A percentile compares a stretch with the other conserved stretches of the same genome.
phyloP scores from a whole-genome alignment of 2,888 invertebrate species.

The Rhorus exstirpatorius region DNA sequence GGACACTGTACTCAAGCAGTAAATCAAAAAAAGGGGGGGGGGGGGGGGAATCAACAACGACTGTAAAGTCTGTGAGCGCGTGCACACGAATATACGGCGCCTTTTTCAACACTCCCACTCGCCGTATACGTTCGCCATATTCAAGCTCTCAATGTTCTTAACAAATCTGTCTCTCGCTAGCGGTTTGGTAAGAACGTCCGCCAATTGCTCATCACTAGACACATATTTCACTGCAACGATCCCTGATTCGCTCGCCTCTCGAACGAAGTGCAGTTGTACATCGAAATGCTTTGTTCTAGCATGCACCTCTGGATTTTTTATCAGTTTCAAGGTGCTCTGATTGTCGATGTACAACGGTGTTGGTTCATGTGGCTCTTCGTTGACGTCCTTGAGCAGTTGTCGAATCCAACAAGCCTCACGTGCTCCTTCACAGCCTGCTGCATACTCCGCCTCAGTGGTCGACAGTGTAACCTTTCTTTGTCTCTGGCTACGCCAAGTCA shows the following conservation, averaged over 20 bases:
- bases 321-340: slow-evolving; percentile 11
- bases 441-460: slow-evolving; percentile 35
- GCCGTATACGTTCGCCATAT: background rate
- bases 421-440: slow-evolving; percentile 37
- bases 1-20: no score
- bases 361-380: background rate
- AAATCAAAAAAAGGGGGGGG: no score
- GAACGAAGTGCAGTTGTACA: slow-evolving; percentile 3
- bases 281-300: slow-evolving; percentile 24
- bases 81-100: no score
- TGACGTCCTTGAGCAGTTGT: background rate
- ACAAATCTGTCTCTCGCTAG: background rate
- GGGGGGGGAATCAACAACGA: no score
- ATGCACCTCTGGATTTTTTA: slow-evolving; percentile 27
- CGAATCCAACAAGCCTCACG: background rate
- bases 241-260: background rate
- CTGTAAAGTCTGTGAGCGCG: no score
- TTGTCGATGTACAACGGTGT: slow-evolving; percentile 2
- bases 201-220: background rate
- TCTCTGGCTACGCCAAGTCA: slow-evolving; percentile 30
- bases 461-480: slow-evolving; percentile 41
- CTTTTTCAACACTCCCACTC: slow-evolving; percentile 68
- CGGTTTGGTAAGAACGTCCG: background rate
- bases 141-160: background rate
- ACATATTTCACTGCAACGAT: background rate